Evolutionary conservation across 2,797 vertebrate species (phyloP).

Genomic region (Tangara arthus): DNA sequence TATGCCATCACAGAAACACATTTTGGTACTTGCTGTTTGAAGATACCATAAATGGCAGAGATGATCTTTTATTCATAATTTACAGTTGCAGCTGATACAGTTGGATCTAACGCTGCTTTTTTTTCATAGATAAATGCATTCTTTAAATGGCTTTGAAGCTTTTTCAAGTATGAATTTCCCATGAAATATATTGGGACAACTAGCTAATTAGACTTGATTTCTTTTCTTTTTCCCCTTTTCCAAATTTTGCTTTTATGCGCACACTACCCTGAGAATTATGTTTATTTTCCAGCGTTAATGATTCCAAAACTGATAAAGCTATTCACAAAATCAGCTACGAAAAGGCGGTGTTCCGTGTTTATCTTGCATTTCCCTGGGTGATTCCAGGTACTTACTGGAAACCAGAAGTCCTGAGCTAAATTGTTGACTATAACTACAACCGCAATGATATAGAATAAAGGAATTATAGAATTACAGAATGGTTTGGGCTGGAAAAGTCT

Average conservation of each 20-base stretch:
- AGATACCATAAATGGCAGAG: neutral
- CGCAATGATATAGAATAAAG: neutral
- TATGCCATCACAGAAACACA: neutral
- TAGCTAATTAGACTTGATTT: neutral
- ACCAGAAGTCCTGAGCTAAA: neutral
- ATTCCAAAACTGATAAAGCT: neutral
- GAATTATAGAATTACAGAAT: neutral
- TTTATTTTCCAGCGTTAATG: neutral
- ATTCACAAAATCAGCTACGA: neutral
- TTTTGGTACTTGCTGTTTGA: neutral
- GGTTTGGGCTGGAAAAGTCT: neutral
- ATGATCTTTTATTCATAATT: slow-evolving; percentile 22
- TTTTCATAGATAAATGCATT: neutral
- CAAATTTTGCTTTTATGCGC: neutral
- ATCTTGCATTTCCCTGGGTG: neutral
- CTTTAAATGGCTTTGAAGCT: neutral
- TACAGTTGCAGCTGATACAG: neutral
- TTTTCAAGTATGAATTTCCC: neutral
- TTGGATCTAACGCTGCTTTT: neutral
- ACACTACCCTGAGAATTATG: neutral
- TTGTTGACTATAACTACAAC: neutral
- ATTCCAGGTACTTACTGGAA: neutral
- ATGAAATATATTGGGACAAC: neutral
- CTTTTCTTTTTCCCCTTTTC: neutral
- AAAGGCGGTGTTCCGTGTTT: neutral